These are phyloP conservation scores for Oryzaephilus surinamensis DNA, from an alignment of 1,140 invertebrate species.

Conservation along the genomic window DNA sequence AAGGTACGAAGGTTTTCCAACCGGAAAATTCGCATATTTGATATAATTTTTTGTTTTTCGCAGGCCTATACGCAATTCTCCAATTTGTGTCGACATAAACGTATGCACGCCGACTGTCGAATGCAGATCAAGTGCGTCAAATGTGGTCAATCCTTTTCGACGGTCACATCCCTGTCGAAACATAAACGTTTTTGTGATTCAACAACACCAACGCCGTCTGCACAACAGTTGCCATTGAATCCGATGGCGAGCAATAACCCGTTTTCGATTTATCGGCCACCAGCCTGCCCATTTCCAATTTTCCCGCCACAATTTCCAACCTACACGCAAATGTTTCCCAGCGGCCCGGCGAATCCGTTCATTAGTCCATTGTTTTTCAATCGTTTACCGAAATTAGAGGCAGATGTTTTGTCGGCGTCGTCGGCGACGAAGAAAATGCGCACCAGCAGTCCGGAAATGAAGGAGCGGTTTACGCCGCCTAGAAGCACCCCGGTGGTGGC, in stretches of 20 bases:
- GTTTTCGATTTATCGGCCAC: conserved; percentile 54
- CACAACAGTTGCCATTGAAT: conserved; percentile 37
- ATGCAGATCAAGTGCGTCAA: conserved; percentile 84
- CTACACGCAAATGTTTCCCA: conserved; percentile 46
- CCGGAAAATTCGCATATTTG: no score
- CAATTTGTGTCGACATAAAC: conserved; percentile 97
- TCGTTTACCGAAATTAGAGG: conserved; percentile 30
- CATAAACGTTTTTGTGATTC: conserved; percentile 78
- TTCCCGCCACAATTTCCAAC: conserved; percentile 41
- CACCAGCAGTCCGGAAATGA: conserved; percentile 31
- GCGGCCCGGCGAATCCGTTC: conserved; percentile 35
- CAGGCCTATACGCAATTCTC: conserved; percentile 99
- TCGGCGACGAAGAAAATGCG: conserved; percentile 27
- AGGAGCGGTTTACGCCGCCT: conserved; percentile 40
- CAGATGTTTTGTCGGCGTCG: conserved; percentile 22
- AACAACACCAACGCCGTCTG: conserved; percentile 39
- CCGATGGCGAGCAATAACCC: conserved; percentile 46
- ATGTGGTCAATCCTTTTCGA: conserved; percentile 85
- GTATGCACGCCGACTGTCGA: conserved; percentile 91
- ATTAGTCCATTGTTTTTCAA: conserved; percentile 45
- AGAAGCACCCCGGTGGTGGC: conserved; percentile 33
- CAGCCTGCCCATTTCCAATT: conserved; percentile 36
- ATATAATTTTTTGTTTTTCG: conserved; percentile 36
- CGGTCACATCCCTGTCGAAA: conserved; percentile 71
- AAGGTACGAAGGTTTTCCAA: conserved; percentile 43